A percentile compares a stretch with the other conserved stretches of the same genome.
phyloP scores from a whole-genome alignment of 2,797 vertebrate species.

The Oryzias dopingdopingensis region DNA sequence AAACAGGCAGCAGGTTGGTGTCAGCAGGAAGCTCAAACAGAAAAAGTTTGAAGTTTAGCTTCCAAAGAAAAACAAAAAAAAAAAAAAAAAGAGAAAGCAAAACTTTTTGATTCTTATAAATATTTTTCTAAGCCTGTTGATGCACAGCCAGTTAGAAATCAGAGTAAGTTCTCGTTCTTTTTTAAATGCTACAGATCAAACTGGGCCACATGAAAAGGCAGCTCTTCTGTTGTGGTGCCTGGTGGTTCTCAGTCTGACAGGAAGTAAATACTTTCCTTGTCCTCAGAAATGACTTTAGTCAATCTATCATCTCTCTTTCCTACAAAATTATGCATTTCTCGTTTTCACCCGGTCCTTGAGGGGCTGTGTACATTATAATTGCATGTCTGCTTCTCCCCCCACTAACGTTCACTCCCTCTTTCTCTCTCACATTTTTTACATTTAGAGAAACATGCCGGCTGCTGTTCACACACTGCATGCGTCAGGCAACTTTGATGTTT shows the following conservation, averaged over 20 bases:
- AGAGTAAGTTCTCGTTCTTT: constrained; percentile 14
- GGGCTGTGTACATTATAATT: constrained; percentile 19
- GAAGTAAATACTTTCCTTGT: constrained; percentile 25
- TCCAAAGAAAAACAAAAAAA: too few species aligned
- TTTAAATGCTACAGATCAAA: constrained; percentile 14
- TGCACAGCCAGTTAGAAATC: too few species aligned
- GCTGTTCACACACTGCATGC: constrained; percentile 13
- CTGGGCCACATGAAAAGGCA: constrained; percentile 5
- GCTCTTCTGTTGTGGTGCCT: constrained; percentile 37
- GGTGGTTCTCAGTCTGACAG: constrained; percentile 44
- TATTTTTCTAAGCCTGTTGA: too few species aligned
- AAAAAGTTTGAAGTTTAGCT: too few species aligned
- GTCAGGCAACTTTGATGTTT: constrained; percentile 7
- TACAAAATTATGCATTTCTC: constrained; percentile 9
- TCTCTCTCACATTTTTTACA: constrained; percentile 17
- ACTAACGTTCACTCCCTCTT: constrained; percentile 35
- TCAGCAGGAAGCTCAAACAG: too few species aligned
- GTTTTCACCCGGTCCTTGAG: constrained; percentile 10
- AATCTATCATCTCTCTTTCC: constrained; percentile 25
- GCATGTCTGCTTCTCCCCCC: constrained; percentile 18
- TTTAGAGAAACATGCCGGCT: constrained; percentile 40
- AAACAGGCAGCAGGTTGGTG: too few species aligned
- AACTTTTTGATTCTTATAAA: too few species aligned
- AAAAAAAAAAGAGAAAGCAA: too few species aligned
- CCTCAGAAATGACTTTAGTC: constrained; percentile 23